Evolutionary conservation across 2,113 vertebrate species (phyloP), one percentile per base, ranked within the genome.

Genomic region (Gambusia affinis): DNA sequence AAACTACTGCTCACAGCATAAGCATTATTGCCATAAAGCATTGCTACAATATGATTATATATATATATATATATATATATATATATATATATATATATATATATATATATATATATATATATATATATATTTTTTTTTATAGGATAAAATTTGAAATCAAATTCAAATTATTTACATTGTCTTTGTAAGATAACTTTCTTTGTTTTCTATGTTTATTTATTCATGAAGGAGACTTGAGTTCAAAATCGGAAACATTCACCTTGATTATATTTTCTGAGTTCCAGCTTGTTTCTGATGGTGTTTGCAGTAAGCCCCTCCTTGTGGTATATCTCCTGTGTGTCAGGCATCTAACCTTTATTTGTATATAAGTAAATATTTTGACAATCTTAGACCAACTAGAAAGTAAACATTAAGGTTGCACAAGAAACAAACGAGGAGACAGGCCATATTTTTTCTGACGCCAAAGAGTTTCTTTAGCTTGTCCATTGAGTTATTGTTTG

Each of bases 401-500:
- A 95, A 90, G 75, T 85, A 94, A 94, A 94, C 91, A 93, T 93
- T 81, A 67, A 76, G 74, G 83, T 86, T 87, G 87, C 85, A 67
- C 19, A 64, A 75, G 85, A 81, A 84, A 91, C 89, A 33, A 70
- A 70, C 90, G 89, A 90, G 88, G 90, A 93, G 92, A 93, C 84
- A 91, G 88, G 93, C 94, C 94, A 94, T 95, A 94, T 92, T 93
- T 92, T 93, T 93, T 93, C 85, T 89, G 90, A 95, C 93, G 90
- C 95, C 95, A 95, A 95, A 95, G 95, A 95, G 81, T 94, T 94
- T 72, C 80, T 91, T 94, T 94, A 84, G 78, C 81, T 89, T 90
- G 86, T 90, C 77, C 80, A 84, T 86, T 80, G 80, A 80, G 74
- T 85, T 73, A n/a, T 74, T 22, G 44, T 79, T 72, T 30, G 29